Evolutionary conservation across 92 coral and sea anemone species (phyloP).

Genomic region (Meandrina meandrites): DNA sequence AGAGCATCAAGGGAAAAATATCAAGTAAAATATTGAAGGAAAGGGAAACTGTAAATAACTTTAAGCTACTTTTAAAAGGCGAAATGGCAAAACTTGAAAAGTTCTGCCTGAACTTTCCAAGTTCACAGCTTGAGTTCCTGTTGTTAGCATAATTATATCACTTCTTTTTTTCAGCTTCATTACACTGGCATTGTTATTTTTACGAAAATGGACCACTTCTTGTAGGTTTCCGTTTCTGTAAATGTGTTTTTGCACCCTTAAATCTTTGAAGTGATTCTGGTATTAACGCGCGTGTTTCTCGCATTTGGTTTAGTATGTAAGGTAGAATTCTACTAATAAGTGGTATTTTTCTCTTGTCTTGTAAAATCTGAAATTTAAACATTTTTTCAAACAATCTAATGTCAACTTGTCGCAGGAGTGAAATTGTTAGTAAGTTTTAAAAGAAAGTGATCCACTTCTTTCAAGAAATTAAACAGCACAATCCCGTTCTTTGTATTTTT

Average conservation of each 20-base stretch:
- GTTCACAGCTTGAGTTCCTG: slow-evolving; percentile 16
- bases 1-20: slow-evolving; percentile 11
- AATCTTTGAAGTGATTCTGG: slow-evolving; percentile 12
- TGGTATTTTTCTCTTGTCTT: too few species aligned
- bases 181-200: neutral
- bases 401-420: too few species aligned
- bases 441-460: too few species aligned
- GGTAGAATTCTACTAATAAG: too few species aligned
- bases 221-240: neutral
- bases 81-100: slow-evolving; percentile 25
- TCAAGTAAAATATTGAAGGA: neutral
- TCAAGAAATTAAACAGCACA: too few species aligned
- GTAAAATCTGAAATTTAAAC: too few species aligned
- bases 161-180: neutral
- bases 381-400: too few species aligned
- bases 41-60: neutral
- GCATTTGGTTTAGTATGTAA: too few species aligned
- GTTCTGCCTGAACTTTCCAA: neutral
- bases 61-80: neutral
- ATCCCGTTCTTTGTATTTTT: too few species aligned
- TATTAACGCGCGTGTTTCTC: too few species aligned
- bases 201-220: neutral
- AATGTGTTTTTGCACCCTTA: slow-evolving; percentile 20
- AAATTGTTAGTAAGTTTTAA: too few species aligned
- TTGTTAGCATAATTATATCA: slow-evolving; percentile 12